These are phyloP conservation scores for Philotrypesis tridentata DNA, from an alignment of 1,140 invertebrate species.

Conservation along the genomic window DNA sequence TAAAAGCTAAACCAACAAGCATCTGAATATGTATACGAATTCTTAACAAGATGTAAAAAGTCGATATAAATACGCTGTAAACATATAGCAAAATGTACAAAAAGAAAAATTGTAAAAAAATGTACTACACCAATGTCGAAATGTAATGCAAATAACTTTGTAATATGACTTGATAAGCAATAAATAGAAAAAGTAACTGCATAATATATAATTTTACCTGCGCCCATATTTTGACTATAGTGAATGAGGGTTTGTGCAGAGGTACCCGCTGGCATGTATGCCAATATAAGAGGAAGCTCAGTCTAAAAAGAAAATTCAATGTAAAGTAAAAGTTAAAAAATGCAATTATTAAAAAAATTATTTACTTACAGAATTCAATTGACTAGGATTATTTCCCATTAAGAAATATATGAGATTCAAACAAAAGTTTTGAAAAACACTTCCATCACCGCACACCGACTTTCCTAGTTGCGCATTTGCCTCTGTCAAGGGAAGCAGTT, in stretches of 20 bases:
- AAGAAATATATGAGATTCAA: constrained; percentile 75
- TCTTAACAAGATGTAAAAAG: no score
- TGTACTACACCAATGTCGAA: no score
- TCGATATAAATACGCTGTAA: no score
- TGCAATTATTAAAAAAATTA: neutral
- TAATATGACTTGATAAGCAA: no score
- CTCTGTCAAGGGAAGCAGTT: constrained; percentile 54
- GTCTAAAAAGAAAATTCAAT: constrained; percentile 56
- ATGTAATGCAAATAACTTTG: no score
- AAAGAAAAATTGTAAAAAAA: no score
- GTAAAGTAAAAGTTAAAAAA: neutral
- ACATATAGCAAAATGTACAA: no score
- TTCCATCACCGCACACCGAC: constrained; percentile 54
- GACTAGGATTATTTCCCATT: constrained; percentile 71
- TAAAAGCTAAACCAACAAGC: no score
- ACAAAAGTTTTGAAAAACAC: constrained; percentile 72
- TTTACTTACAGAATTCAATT: constrained; percentile 69
- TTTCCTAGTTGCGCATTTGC: constrained; percentile 42
- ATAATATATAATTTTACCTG: constrained; percentile 53
- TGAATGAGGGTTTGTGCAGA: constrained; percentile 75
- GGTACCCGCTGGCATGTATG: constrained; percentile 75
- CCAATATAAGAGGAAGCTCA: constrained; percentile 58
- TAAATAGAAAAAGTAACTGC: no score
- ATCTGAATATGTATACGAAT: no score
- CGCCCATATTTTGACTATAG: constrained; percentile 63